Evolutionary conservation across 2,888 invertebrate species (phyloP).

Genomic region (Seira sanloemensis): DNA sequence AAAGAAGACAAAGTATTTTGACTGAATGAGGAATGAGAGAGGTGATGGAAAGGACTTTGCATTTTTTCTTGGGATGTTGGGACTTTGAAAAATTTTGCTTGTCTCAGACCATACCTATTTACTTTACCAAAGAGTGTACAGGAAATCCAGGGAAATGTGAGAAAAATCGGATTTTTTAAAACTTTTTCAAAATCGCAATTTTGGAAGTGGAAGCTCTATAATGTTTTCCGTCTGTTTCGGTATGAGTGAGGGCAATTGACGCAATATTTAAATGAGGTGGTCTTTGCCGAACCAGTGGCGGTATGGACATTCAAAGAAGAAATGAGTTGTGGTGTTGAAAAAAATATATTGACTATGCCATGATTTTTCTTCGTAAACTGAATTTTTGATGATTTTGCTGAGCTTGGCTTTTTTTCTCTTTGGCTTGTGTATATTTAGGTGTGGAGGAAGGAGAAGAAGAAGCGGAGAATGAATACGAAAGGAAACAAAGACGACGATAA

Average conservation of each 20-base stretch:
- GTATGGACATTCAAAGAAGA: not conserved
- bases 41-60: slow-evolving; percentile 10
- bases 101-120: too few relatives aligned
- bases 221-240: not conserved
- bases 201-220: not conserved
- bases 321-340: not conserved
- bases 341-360: not conserved
- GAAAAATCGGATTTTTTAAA: not conserved
- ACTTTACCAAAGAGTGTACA: too few relatives aligned
- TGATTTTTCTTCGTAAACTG: not conserved
- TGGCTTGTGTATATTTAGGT: not conserved
- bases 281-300: not conserved
- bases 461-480: not conserved
- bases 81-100: too few relatives aligned
- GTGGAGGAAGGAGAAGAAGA: not conserved
- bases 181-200: not conserved
- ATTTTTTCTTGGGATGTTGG: too few relatives aligned
- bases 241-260: slow-evolving; percentile 2
- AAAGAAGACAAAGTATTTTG: slow-evolving; percentile 6
- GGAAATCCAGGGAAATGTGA: too few relatives aligned
- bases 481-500: slow-evolving; percentile 51
- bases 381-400: slow-evolving; percentile 1
- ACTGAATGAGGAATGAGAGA: not conserved
- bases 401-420: not conserved
- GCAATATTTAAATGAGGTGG: not conserved